Conservation (phyloP, 2,113 vertebrate species). For the Mola mola region DNA sequence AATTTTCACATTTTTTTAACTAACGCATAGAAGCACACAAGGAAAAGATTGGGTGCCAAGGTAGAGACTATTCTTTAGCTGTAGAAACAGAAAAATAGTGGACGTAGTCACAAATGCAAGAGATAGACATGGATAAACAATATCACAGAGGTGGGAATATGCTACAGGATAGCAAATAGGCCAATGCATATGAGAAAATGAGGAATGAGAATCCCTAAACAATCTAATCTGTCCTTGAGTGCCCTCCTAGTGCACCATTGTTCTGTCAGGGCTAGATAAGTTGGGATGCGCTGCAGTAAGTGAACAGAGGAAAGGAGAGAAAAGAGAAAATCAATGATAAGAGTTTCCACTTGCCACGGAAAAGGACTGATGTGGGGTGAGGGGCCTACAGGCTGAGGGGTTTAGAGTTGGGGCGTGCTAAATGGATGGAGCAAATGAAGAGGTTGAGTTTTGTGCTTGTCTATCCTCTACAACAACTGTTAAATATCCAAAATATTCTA, state of each 20-base stretch:
- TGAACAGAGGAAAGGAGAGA: conserved; percentile 55
- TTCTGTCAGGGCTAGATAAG: conserved; percentile 69
- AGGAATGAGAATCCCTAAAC: conserved; percentile 66
- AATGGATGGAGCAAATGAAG: background rate
- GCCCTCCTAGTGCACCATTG: conserved; percentile 73
- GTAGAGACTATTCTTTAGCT: conserved; percentile 11
- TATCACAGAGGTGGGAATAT: conserved; percentile 30
- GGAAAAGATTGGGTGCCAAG: no score
- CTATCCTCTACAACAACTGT: conserved; percentile 2
- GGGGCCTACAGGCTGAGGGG: background rate
- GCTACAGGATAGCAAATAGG: conserved; percentile 30
- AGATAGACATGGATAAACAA: conserved; percentile 39
- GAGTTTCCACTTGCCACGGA: conserved; percentile 70
- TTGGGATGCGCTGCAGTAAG: conserved; percentile 66
- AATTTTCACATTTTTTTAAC: conserved; percentile 32
- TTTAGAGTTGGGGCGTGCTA: background rate
- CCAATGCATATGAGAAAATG: conserved; percentile 47
- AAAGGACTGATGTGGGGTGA: conserved; percentile 32
- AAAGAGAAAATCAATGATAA: conserved; percentile 75
- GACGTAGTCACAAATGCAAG: conserved; percentile 28
- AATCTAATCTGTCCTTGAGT: conserved; percentile 78
- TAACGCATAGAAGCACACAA: conserved; percentile 1
- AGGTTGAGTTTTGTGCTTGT: background rate
- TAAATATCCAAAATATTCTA: no score
- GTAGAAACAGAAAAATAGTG: conserved; percentile 1